Conservation (phyloP, 2,113 vertebrate species). For the Erythrocebus patas region DNA sequence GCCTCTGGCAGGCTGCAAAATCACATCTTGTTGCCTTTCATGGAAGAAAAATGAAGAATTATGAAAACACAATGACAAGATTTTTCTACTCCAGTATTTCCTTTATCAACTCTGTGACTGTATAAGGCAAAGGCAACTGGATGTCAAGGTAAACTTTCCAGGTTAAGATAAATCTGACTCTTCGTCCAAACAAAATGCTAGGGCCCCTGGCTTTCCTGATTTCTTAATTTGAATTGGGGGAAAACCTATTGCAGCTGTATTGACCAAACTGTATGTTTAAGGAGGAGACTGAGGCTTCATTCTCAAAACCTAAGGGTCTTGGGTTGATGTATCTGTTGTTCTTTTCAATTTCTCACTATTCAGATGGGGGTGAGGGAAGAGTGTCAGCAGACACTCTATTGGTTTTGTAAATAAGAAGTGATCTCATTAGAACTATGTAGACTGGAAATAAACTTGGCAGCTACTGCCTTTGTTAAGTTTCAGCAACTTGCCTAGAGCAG, state of each 20-base stretch:
- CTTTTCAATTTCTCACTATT: neutral
- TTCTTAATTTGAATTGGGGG: neutral
- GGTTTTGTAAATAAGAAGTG: neutral
- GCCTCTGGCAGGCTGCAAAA: slow-evolving; percentile 44
- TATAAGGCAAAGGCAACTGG: neutral
- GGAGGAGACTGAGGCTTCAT: neutral
- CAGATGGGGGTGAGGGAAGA: neutral
- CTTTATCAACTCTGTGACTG: slow-evolving; percentile 19
- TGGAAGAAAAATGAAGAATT: slow-evolving; percentile 52
- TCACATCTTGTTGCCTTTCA: slow-evolving; percentile 65
- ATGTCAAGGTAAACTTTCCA: neutral
- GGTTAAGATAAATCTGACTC: neutral
- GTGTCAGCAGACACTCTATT: too few relatives aligned
- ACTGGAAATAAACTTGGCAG: too few relatives aligned
- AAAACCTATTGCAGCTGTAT: neutral
- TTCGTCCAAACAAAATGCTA: neutral
- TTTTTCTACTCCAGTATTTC: slow-evolving; percentile 26
- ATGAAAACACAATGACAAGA: slow-evolving; percentile 32
- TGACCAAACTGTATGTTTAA: neutral
- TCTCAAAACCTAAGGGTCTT: neutral
- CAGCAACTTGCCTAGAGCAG: neutral
- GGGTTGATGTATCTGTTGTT: neutral
- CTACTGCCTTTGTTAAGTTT: neutral
- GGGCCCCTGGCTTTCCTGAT: neutral
- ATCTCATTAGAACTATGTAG: neutral